Evolutionary conservation across 2,888 invertebrate genomes (phyloP).

Genomic region (Spilosoma lubricipeda): DNA sequence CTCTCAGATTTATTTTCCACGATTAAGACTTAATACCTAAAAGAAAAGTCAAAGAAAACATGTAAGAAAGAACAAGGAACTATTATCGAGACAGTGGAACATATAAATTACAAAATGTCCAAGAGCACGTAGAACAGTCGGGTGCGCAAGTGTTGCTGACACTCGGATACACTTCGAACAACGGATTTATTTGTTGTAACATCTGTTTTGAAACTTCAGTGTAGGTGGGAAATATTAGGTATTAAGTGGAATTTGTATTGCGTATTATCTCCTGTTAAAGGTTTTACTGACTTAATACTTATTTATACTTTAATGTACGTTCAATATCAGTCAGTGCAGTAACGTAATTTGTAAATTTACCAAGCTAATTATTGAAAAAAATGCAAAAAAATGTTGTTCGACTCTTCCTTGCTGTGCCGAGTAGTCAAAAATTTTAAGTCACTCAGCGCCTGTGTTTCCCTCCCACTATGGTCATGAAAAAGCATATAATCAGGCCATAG

Average conservation of each 20-base stretch:
- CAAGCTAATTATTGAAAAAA: not conserved
- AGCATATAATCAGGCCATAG: no score
- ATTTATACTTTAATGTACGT: not conserved
- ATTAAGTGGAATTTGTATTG: conserved; percentile 5
- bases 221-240: conserved; percentile 12
- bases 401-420: no score
- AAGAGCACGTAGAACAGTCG: conserved; percentile 48
- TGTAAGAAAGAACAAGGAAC: conserved; percentile 25
- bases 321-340: not conserved
- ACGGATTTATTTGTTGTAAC: conserved; percentile 57
- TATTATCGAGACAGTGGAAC: conserved; percentile 39
- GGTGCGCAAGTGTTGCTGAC: conserved; percentile 51
- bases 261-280: not conserved
- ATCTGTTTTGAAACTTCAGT: conserved; percentile 33
- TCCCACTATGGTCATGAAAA: no score
- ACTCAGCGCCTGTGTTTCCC: no score
- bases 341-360: not conserved
- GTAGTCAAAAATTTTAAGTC: no score
- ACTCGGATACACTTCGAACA: conserved; percentile 51
- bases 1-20: not conserved
- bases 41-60: conserved; percentile 7
- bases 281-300: not conserved
- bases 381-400: not conserved
- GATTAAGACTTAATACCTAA: conserved; percentile 5
- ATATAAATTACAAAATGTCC: conserved; percentile 50